Evolutionary conservation across 35 echinoderm and acorn worm species (phyloP).

Genomic region (Heliocidaris tuberculata): DNA sequence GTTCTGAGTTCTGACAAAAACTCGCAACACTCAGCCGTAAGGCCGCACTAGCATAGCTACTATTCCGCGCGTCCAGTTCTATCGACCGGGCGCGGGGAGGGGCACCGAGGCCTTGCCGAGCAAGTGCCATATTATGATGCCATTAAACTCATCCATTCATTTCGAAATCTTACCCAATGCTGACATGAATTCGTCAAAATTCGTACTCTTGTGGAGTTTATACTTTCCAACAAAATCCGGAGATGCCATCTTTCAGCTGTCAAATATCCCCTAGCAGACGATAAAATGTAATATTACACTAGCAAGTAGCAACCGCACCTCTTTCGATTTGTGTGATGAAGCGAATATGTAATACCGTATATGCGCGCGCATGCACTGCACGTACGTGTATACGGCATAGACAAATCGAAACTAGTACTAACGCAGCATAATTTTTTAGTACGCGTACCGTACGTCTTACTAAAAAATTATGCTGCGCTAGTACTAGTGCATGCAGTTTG

Average conservation of each 20-base stretch:
- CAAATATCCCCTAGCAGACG: constrained; percentile 14
- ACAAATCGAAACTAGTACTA: too few relatives aligned
- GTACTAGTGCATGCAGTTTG: too few relatives aligned
- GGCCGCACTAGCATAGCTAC: background rate
- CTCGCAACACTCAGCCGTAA: background rate
- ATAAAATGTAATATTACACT: background rate
- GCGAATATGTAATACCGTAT: too few relatives aligned
- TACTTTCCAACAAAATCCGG: constrained; percentile 56
- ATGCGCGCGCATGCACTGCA: too few relatives aligned
- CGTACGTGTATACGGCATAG: too few relatives aligned
- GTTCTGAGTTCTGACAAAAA: too few relatives aligned
- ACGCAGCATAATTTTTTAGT: too few relatives aligned
- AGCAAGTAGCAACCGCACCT: too few relatives aligned
- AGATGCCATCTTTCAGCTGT: background rate
- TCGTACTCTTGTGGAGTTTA: constrained; percentile 60
- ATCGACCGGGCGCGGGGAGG: background rate
- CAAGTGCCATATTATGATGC: background rate
- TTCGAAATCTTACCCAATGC: constrained; percentile 56
- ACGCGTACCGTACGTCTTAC: too few relatives aligned
- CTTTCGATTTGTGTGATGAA: too few relatives aligned
- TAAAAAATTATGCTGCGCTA: too few relatives aligned
- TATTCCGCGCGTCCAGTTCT: too few relatives aligned
- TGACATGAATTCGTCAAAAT: constrained; percentile 70
- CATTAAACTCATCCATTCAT: background rate
- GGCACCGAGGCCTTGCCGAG: background rate